These are phyloP conservation scores for Panurus biarmicus DNA, from an alignment of 2,113 vertebrate genomes.

Conservation along the genomic window DNA sequence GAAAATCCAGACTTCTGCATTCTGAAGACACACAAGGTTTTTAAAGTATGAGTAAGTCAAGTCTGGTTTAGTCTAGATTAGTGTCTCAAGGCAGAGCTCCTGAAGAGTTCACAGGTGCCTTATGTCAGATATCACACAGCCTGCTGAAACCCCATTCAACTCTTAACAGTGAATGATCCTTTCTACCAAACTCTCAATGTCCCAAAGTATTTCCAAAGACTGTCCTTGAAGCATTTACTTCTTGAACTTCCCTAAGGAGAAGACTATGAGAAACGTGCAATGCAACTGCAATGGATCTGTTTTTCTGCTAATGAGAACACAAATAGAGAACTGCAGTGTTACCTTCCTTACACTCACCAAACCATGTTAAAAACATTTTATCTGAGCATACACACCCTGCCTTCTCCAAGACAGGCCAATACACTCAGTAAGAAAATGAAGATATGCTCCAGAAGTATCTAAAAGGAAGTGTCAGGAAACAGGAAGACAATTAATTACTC, in stretches of 20 bases:
- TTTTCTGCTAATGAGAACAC: background rate
- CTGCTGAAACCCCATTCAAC: background rate
- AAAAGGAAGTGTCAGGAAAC: background rate
- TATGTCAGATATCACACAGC: background rate
- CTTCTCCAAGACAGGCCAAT: background rate
- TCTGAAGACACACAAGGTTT: background rate
- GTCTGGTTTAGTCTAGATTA: background rate
- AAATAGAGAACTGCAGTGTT: background rate
- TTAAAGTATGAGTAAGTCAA: background rate
- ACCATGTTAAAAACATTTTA: background rate
- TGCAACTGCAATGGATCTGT: fast-evolving
- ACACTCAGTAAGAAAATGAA: background rate
- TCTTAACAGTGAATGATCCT: background rate
- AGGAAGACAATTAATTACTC: background rate
- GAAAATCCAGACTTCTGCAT: background rate
- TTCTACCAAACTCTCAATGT: background rate
- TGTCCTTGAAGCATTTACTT: background rate
- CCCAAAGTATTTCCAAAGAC: background rate
- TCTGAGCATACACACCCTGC: background rate
- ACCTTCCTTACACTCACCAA: background rate
- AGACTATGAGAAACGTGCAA: background rate
- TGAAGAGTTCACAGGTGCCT: background rate
- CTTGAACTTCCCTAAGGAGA: background rate
- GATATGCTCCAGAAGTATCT: background rate
- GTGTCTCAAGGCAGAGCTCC: background rate